These are phyloP conservation scores for Branchellion lobata DNA, from an alignment of 2,888 invertebrate genomes.

Conservation along the genomic window DNA sequence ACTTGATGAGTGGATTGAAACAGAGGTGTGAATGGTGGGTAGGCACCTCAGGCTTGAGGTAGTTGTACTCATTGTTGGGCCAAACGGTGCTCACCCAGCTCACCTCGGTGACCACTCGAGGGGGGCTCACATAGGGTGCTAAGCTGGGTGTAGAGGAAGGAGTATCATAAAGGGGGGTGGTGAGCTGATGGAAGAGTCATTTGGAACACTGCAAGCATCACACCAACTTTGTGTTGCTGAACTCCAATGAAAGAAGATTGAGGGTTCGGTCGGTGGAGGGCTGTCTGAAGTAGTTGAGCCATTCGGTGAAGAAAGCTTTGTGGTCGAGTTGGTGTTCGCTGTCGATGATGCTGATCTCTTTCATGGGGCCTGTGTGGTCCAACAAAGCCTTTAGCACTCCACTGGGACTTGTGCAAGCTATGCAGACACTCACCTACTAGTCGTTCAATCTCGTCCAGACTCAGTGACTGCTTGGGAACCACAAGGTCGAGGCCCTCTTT, in stretches of 20 bases:
- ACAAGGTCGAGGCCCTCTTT: constrained; percentile 34
- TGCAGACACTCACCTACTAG: constrained; percentile 33
- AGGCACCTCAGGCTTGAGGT: constrained; percentile 31
- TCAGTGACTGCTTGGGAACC: constrained; percentile 19
- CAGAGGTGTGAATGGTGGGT: background rate
- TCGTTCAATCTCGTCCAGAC: constrained; percentile 25
- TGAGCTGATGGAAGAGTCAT: background rate
- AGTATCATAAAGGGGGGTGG: background rate
- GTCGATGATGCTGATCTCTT: constrained; percentile 40
- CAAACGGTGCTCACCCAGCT: constrained; percentile 44
- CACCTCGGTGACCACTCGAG: constrained; percentile 36
- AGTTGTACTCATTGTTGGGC: constrained; percentile 35
- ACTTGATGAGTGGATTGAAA: too few species aligned
- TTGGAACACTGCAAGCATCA: too few species aligned
- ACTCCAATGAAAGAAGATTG: constrained; percentile 43
- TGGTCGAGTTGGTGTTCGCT: constrained; percentile 40
- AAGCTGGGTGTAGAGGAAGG: background rate
- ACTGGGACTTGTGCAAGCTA: too few species aligned
- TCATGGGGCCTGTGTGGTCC: constrained; percentile 36
- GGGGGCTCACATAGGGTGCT: constrained; percentile 35
- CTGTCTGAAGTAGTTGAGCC: constrained; percentile 23
- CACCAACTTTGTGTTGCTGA: constrained; percentile 41
- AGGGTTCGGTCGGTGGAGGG: constrained; percentile 14
- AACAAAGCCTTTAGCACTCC: background rate
- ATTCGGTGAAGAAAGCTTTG: constrained; percentile 39